A percentile compares a stretch with the other conserved stretches of the same genome.
Evolutionary conservation across 2,888 invertebrate species (phyloP).

Genomic region (Watsonalla binaria): DNA sequence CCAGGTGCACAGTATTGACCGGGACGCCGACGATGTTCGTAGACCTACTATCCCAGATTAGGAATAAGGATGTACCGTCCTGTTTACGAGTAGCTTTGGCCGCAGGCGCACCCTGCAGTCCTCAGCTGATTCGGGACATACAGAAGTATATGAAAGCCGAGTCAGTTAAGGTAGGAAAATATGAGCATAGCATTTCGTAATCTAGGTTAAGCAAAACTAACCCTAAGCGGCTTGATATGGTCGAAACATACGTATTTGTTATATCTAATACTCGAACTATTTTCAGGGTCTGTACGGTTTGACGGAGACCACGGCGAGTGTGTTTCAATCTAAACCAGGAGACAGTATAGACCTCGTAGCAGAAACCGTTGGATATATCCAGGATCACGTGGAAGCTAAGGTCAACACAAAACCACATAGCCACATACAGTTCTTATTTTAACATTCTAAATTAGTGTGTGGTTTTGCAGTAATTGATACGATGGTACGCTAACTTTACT

Average conservation of each 20-base stretch:
- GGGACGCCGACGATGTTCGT: slow-evolving; percentile 95
- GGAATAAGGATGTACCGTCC: slow-evolving; percentile 56
- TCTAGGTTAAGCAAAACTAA: no score
- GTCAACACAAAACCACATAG: slow-evolving; percentile 29
- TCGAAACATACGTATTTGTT: no score
- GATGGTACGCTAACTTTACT: no score
- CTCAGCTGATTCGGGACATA: slow-evolving; percentile 78
- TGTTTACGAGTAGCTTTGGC: slow-evolving; percentile 77
- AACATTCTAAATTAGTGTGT: no score
- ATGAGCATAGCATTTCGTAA: no score
- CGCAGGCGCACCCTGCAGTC: slow-evolving; percentile 89
- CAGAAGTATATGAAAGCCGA: slow-evolving; percentile 68
- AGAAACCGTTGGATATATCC: slow-evolving; percentile 79
- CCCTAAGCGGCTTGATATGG: no score
- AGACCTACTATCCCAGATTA: slow-evolving; percentile 79
- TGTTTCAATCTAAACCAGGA: slow-evolving; percentile 75
- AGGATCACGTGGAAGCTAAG: slow-evolving; percentile 81
- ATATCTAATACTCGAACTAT: no score
- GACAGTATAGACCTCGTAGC: slow-evolving; percentile 73
- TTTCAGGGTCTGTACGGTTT: slow-evolving; percentile 80
- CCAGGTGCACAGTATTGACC: slow-evolving; percentile 83
- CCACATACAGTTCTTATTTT: no score
- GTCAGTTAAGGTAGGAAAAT: slow-evolving; percentile 64
- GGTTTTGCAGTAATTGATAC: not conserved
- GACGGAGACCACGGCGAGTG: slow-evolving; percentile 79